Evolutionary conservation across 2,797 vertebrate genomes (phyloP).

Genomic region (Setipinna tenuifilis): DNA sequence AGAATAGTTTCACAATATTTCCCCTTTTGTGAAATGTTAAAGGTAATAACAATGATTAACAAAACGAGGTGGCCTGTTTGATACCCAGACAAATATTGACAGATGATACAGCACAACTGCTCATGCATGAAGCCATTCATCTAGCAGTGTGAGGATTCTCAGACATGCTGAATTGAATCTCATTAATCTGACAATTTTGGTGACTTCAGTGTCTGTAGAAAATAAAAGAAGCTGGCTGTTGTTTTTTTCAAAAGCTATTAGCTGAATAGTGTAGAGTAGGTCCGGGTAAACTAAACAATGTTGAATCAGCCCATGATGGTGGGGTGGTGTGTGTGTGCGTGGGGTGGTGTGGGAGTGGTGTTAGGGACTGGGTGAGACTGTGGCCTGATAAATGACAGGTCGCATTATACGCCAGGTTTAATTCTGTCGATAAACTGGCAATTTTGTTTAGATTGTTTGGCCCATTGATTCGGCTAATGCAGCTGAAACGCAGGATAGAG

Average conservation of each 20-base stretch:
- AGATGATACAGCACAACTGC: background rate
- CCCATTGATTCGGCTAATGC: conserved; percentile 91
- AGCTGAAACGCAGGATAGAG: conserved; percentile 75
- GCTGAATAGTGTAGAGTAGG: conserved; percentile 12
- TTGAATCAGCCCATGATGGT: background rate
- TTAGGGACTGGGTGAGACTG: conserved; percentile 34
- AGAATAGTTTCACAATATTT: background rate
- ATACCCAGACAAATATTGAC: conserved; percentile 12
- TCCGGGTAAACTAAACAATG: background rate
- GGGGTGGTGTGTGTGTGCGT: background rate
- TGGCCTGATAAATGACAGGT: conserved; percentile 83
- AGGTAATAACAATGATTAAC: conserved; percentile 18
- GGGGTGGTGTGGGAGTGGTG: background rate
- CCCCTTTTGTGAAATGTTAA: background rate
- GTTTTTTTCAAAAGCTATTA: conserved; percentile 20
- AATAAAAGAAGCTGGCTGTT: background rate
- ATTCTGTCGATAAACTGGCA: conserved; percentile 93
- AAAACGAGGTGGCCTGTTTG: background rate
- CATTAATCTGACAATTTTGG: conserved; percentile 4
- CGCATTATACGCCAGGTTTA: conserved; percentile 89
- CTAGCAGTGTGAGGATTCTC: background rate
- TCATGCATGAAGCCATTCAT: background rate
- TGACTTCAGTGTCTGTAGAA: conserved; percentile 3
- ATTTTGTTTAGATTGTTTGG: conserved; percentile 88
- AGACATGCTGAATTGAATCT: background rate